Percentiles rank a stretch among this genome's conserved stretches.
Evolutionary conservation across 2,797 vertebrate species (phyloP).

Genomic region (Phoebastria nigripes): DNA sequence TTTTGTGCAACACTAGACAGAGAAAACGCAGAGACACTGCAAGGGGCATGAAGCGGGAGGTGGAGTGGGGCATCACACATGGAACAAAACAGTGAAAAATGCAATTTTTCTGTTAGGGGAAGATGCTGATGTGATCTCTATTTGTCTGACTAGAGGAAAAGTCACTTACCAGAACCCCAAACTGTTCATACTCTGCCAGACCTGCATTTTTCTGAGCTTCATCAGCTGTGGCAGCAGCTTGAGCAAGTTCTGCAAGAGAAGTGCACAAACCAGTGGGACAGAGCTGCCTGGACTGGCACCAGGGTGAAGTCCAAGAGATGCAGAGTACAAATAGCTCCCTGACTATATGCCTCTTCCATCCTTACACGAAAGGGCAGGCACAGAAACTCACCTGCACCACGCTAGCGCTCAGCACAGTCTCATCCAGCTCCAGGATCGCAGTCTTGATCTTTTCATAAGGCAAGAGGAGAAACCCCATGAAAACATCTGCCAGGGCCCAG

Average conservation of each 20-base stretch:
- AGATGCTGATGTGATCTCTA: not conserved
- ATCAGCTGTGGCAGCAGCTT: constrained; percentile 82
- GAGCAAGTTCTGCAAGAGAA: constrained; percentile 80
- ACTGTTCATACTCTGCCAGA: constrained; percentile 86
- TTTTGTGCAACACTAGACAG: rapidly evolving
- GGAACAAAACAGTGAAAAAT: not conserved
- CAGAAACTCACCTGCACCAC: constrained; percentile 79
- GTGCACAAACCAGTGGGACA: not conserved
- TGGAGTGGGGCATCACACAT: not conserved
- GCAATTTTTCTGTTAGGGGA: not conserved
- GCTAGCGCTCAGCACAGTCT: constrained; percentile 82
- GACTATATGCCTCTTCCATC: not conserved
- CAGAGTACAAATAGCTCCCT: not conserved
- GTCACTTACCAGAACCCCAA: constrained; percentile 84
- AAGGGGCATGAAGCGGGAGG: rapidly evolving
- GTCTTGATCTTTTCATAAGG: constrained; percentile 87
- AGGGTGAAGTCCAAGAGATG: not conserved
- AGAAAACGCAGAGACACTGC: rapidly evolving
- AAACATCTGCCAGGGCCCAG: constrained; percentile 77
- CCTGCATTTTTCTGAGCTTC: constrained; percentile 80
- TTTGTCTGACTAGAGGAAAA: not conserved
- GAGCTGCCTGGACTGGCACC: not conserved
- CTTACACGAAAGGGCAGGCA: not conserved
- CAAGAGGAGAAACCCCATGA: constrained; percentile 85
- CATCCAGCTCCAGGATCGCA: constrained; percentile 82